Base-by-base conservation (phyloP, 64 coral and sea anemone species). In the Montipora capricornis region DNA sequence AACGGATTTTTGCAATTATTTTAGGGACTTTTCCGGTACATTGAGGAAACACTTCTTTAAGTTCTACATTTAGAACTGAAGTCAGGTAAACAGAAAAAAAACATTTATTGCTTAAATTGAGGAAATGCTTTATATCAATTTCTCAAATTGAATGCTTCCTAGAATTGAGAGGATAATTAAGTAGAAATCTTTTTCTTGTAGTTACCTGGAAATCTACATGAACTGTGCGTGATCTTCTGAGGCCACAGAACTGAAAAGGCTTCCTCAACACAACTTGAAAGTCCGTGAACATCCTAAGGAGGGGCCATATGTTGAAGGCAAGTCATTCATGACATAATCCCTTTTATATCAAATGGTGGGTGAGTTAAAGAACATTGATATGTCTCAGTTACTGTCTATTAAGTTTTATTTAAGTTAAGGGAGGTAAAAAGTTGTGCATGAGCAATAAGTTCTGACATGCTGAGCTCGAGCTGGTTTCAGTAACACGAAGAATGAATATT, bases 171-270 rank as follows among this genome's bases (percentile, higher is more conserved):
- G 17, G 66, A 11, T 16, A 68, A 16, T 68, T 11, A 55, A 10
- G 9, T 7, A 55, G 5, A 55, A 55, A 7, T 64, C 10, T 0
- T 12, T 64, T 14, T 64, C 3, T 71, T 71, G 9, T 19, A 98
- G 96, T 70, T 98, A 98, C 70, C 79, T 93, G 53, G 96, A 98
- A 78, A 98, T 98, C 77, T 98, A 98, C 79, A 98, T 91, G 96
- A 98, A 64, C 94, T 80, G 96, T 95, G 13, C 83, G 94, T 50
- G 96, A 98, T 74, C 78, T 98, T 75, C 83, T 98, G 6, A 90
- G 96, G 90, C 87, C 90, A 17, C 87, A 87, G 24, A 95, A 91
- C 55, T 95, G 12, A 93, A 94, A 20, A 93, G 94, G 75, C 88
- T 94, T 89, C 83, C 92, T 20, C 95, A 94, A 61, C 95, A 97